Evolutionary conservation across 1,140 invertebrate species (phyloP).

Genomic region (Pseudomyrmex cubaensis): DNA sequence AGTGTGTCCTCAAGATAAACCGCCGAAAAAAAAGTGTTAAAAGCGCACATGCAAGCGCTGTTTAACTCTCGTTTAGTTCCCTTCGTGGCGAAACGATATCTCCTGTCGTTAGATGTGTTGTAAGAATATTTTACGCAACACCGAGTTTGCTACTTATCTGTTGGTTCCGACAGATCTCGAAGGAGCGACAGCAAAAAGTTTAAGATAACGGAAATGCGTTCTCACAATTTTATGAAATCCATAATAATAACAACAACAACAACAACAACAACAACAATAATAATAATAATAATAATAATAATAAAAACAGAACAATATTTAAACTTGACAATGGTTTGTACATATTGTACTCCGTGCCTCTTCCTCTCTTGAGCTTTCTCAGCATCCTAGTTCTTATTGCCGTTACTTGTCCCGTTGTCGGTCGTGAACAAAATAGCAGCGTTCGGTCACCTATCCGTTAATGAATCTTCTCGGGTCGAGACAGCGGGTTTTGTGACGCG

Average conservation of each 20-base stretch:
- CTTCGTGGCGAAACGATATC: too few relatives aligned
- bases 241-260: not conserved
- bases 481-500: slow-evolving; percentile 18
- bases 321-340: not conserved
- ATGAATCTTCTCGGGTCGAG: slow-evolving; percentile 18
- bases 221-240: not conserved
- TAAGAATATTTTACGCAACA: too few relatives aligned
- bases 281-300: not conserved
- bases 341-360: not conserved
- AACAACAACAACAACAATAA: not conserved
- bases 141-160: too few relatives aligned
- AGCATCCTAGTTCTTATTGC: slow-evolving; percentile 37
- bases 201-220: too few relatives aligned
- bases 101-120: too few relatives aligned
- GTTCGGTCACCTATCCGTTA: slow-evolving; percentile 37
- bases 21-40: not conserved
- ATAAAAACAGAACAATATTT: not conserved
- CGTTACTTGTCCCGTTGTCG: slow-evolving; percentile 19
- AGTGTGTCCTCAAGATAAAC: not conserved
- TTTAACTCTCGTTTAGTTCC: not conserved
- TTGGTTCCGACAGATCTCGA: too few relatives aligned
- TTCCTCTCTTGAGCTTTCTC: not conserved
- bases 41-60: not conserved
- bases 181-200: too few relatives aligned
- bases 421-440: slow-evolving; percentile 6